Evolutionary conservation across 2,888 invertebrate genomes (phyloP), one percentile per base, ranked within the genome.

Genomic region (Fissipunctia ypsillon): DNA sequence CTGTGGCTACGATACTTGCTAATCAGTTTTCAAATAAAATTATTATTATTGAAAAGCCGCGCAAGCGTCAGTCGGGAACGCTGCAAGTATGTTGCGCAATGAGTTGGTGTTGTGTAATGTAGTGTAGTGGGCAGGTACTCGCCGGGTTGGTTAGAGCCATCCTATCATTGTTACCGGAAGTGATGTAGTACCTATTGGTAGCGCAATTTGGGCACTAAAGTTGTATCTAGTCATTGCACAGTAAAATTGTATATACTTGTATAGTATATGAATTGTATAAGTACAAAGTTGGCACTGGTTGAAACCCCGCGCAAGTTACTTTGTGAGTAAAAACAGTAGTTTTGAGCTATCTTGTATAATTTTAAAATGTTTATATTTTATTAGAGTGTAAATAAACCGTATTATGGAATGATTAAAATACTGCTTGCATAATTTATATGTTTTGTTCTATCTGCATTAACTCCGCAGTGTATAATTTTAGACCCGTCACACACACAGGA

Each of bases 181-280:
- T 45, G 31, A 59, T 25, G 16, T 60, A 68, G 59, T 31, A 45
- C n/a, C 14, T 69, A 43, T 28, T 48, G 41, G 28, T 69, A 79
- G 81, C 77, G 64, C 56, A 67, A 59, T 59, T 25, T 70, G 56
- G 64, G 81, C 72, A 78, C 84, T 85, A 78, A 38, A 63, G 73
- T 84, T 76, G 80, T 83, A 78, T 88, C 90, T 91, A 91, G 90
- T 91, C 90, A 91, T 78, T 84, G 87, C 86, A 88, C 87, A 84
- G 76, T 85, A 75, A 80, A 86, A 66, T 81, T 80, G 79, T 84
- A 85, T 68, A 79, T 73, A 74, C 63, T 72, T 63, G 60, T 72
- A 68, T 67, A 65, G 35, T 75, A 66, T 73, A 69, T 75, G 52
- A 70, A 79, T 65, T 83, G 72, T 83, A 56, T 78, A 83, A 83